These are phyloP conservation scores for Chitala chitala DNA, from an alignment of 2,113 vertebrate genomes.

Conservation along the genomic window DNA sequence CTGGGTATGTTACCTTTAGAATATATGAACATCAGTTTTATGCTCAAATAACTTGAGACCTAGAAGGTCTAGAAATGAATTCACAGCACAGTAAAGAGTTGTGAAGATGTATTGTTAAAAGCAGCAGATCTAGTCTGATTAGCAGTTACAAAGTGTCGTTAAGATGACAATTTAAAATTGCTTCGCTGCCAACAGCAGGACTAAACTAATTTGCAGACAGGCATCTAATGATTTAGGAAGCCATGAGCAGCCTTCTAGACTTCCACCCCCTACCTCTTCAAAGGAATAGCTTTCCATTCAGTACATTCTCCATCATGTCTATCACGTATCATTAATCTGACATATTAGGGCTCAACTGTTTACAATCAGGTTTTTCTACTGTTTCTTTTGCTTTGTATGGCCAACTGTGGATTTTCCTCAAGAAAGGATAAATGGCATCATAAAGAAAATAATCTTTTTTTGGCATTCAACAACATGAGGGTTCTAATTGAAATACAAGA, in stretches of 20 bases:
- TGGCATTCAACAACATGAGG: neutral
- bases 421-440: neutral
- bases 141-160: neutral
- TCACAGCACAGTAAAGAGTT: neutral
- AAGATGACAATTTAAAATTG: neutral
- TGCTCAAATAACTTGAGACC: neutral
- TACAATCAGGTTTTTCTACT: neutral
- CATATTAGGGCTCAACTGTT: neutral
- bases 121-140: neutral
- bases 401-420: neutral
- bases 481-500: too few species aligned
- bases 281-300: slow-evolving; percentile 4
- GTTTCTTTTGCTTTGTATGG: neutral
- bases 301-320: neutral
- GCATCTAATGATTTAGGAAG: slow-evolving; percentile 4
- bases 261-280: neutral
- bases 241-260: neutral
- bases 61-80: neutral
- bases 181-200: neutral
- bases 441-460: neutral
- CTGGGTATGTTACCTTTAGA: too few species aligned
- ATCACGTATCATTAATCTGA: slow-evolving; percentile 8
- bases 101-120: neutral
- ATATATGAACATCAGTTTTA: neutral
- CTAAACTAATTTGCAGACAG: neutral